Evolutionary conservation across 2,113 vertebrate species (phyloP), one percentile per base, ranked within the genome.

Genomic region (Collichthys lucidus): DNA sequence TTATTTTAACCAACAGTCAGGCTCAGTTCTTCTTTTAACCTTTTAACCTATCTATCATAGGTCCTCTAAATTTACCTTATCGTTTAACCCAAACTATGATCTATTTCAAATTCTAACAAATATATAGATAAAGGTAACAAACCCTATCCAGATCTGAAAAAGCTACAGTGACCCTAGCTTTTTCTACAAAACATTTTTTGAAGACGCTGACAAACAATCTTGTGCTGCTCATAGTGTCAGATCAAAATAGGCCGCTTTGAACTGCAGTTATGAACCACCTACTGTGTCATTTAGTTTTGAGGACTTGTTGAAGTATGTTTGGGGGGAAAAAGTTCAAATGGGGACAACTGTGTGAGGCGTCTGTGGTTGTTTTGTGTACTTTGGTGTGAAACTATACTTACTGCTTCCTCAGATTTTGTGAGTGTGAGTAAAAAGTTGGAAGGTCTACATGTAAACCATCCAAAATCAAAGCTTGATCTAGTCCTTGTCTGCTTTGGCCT

Each of bases 381-480:
- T 55, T 26, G 6, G 26, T 82, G 31, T 17, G 26, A 42, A 42
- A 17, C 40, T 46, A 14, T 20, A 26, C 10, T 11, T 22, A 11
- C n/a, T 20, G 22, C 35, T 4, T 19, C 26, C 16, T 65, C 15
- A 24, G 9, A 8, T 40, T 74, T 29, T n/a, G n/a, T n/a, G n/a
- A n/a, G n/a, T n/a, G 2, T 35, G 22, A 10, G 50, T 53, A 56
- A 82, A 77, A 69, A 2, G n/a, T 5, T 29, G 46, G 26, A 76
- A 24, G 63, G 44, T 70, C 61, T 46, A 40, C 63, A 29, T 76
- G 68, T 75, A 73, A 80, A 74, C 77, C 49, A 42, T 61, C 59
- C 7, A 5, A 57, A 86, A 86, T 82, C 78, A 79, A 61, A 81
- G 77, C 73, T 24, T 47, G 84, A 82, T 77, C 49, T 59, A 80